Conservation (phyloP, 2,113 vertebrate species). For the Tor tambroides region DNA sequence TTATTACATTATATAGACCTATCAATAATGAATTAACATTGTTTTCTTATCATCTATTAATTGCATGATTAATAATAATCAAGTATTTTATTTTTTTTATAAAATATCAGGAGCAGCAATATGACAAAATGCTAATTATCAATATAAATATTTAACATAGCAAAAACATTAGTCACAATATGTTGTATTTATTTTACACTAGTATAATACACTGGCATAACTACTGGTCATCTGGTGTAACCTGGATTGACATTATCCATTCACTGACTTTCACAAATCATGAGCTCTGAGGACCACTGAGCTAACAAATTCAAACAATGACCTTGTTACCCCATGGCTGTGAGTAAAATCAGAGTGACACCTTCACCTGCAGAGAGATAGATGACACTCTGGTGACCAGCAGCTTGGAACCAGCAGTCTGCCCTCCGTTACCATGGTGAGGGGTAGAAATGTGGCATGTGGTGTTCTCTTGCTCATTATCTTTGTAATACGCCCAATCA, state of each 20-base stretch:
- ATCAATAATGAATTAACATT: background rate
- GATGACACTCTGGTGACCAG: conserved; percentile 15
- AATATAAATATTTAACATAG: background rate
- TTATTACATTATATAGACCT: background rate
- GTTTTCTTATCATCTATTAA: background rate
- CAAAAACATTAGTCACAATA: too few relatives aligned
- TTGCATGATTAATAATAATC: background rate
- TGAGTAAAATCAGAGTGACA: conserved; percentile 7
- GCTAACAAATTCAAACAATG: background rate
- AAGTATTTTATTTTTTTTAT: too few relatives aligned
- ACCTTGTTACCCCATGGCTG: background rate
- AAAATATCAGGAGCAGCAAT: background rate
- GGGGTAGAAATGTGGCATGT: conserved; percentile 2
- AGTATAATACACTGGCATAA: too few relatives aligned
- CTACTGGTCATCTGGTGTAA: background rate
- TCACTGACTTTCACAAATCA: background rate
- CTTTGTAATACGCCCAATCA: conserved; percentile 25
- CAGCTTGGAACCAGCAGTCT: conserved; percentile 1
- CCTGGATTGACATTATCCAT: background rate
- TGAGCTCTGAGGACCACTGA: too few relatives aligned
- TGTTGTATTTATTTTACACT: too few relatives aligned
- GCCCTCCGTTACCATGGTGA: background rate
- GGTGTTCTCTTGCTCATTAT: conserved; percentile 18
- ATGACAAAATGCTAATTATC: background rate
- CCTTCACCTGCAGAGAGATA: conserved; percentile 1